Conservation (phyloP, 2,888 invertebrate genomes). For the Eupithecia vulgata region DNA sequence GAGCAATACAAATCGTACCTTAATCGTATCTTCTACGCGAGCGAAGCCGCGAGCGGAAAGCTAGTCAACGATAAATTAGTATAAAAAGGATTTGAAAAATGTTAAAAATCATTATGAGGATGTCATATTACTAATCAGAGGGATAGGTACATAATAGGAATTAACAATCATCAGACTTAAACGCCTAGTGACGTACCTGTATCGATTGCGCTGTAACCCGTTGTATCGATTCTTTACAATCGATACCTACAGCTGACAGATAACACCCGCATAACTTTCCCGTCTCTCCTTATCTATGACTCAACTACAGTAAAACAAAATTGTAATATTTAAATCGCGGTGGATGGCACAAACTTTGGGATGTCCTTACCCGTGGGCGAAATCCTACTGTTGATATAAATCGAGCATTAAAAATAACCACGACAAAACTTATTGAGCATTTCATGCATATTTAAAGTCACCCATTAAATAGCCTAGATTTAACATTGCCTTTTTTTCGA, state of each 20-base stretch:
- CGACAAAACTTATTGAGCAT: background rate
- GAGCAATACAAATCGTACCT: no score
- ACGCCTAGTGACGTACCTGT: background rate
- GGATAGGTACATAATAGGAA: no score
- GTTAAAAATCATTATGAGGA: no score
- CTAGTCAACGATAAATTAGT: no score
- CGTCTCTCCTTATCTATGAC: slow-evolving; percentile 17
- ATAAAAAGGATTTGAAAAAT: no score
- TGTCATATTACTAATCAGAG: no score
- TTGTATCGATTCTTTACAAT: slow-evolving; percentile 32
- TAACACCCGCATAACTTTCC: slow-evolving; percentile 25
- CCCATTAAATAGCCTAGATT: no score
- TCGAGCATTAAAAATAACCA: background rate
- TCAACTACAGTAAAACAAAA: background rate
- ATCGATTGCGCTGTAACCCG: slow-evolving; percentile 21
- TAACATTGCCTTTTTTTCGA: no score
- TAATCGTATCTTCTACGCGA: no score
- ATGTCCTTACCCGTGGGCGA: background rate
- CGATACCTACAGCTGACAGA: slow-evolving; percentile 34
- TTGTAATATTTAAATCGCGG: background rate
- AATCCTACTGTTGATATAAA: background rate
- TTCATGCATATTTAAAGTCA: background rate
- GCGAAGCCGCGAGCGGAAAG: no score
- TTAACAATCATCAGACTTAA: no score
- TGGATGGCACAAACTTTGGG: background rate